Evolutionary conservation across 2,113 vertebrate species (phyloP).

Genomic region (Trachemys scripta): DNA sequence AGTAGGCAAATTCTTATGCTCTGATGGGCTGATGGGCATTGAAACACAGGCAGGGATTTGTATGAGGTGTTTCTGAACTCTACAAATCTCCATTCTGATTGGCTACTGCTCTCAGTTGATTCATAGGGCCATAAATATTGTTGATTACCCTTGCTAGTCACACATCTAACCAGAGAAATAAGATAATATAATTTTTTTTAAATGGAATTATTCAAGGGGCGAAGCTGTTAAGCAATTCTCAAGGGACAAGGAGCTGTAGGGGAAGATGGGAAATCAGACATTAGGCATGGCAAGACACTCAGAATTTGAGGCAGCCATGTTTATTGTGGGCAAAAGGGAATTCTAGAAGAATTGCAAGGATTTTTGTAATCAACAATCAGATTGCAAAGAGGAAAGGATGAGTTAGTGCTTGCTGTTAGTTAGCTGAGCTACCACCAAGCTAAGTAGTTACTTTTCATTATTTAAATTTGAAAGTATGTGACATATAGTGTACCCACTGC

Average conservation of each 20-base stretch:
- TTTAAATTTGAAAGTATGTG: fast-evolving
- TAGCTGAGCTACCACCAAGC: fast-evolving
- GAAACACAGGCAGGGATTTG: background rate
- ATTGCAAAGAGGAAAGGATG: background rate
- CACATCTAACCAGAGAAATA: background rate
- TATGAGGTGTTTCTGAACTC: fast-evolving
- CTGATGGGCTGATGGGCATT: background rate
- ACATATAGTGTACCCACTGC: fast-evolving
- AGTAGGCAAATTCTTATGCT: fast-evolving
- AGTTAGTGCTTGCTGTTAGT: background rate
- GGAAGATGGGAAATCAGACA: background rate
- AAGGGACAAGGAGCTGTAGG: background rate
- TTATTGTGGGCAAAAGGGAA: background rate
- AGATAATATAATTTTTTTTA: background rate
- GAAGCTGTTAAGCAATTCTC: background rate
- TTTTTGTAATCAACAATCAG: background rate
- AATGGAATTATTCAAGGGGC: background rate
- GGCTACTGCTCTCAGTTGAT: background rate
- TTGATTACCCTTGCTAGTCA: background rate
- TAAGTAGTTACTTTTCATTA: background rate
- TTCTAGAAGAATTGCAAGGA: background rate
- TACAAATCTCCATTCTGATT: background rate
- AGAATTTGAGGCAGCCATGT: background rate
- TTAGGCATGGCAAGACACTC: background rate
- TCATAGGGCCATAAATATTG: background rate